Base-by-base conservation (phyloP, 2,888 invertebrate species). In the Xylocampa areola region DNA sequence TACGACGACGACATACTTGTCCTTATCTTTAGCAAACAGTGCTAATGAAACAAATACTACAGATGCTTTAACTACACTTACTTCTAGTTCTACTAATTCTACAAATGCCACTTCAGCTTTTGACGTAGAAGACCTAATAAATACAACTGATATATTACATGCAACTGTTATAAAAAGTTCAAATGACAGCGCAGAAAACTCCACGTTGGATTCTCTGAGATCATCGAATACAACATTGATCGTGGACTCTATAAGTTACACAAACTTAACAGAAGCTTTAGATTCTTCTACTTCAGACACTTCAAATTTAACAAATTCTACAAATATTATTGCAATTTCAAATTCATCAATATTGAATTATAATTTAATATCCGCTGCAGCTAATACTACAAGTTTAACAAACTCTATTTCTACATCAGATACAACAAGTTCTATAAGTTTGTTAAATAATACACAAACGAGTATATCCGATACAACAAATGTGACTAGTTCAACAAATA, bases 11-110 rank as follows among this genome's bases (percentile, higher is more conserved):
- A 23, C 30, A 16, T 36, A 30, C 8, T 33, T 53, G n/a, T 48
- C 64, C 7, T 13, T 36, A 21, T 50, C 47, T 36, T 30, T 25
- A 27, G 36, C 49, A 27, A 44, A 68, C 6, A 43, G 13, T 36
- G 27, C 21, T 23, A 66, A 63, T 50, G 10, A 16, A 14, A 55
- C 58, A 10, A 62, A 5, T 27, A 32, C 40, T 21, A 44, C 43
- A 19, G 52, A 54, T 8, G 58, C 39, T 36, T 48, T 63, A 8
- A 32, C 11, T 5, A 40, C 36, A 39, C 27, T 53, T 2, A 53
- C 11, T 25, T 64, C 68, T 1, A 64, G 35, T 50, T 64, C 43
- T 11, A 48, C 17, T 6, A 68, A 68, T 44, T 59, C 59, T 36
- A 67, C 68, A 10, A 68, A 68, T 41, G 17, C 37, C 2, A 64